phyloP scores from a whole-genome alignment of 2,797 vertebrate species.

The Acanthis flammea region DNA sequence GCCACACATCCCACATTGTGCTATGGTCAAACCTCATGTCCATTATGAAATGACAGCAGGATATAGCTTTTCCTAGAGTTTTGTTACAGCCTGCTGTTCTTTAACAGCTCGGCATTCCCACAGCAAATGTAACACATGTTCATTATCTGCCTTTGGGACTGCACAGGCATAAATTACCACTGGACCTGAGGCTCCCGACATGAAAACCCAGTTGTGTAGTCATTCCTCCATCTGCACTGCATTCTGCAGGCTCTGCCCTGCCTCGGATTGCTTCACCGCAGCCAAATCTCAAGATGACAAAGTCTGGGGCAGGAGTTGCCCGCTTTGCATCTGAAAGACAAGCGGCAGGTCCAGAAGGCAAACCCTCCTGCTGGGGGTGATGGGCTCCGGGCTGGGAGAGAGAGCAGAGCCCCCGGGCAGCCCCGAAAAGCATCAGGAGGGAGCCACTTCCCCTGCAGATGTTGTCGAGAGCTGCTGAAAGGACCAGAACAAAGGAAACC shows the following conservation, averaged over 20 bases:
- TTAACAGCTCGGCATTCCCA: not conserved
- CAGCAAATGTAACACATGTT: not conserved
- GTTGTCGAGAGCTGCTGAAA: not conserved
- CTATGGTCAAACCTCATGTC: not conserved
- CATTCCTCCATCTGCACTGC: not conserved
- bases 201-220: not conserved
- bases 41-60: not conserved
- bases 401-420: not conserved
- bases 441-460: not conserved
- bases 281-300: not conserved
- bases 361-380: not conserved
- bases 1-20: not conserved
- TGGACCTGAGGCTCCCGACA: not conserved
- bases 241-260: not conserved
- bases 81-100: not conserved
- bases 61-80: not conserved
- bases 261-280: not conserved
- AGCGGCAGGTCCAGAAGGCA: not conserved
- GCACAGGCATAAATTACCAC: not conserved
- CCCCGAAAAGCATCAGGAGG: not conserved
- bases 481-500: not conserved
- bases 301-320: not conserved
- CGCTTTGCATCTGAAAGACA: not conserved
- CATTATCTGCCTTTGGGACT: not conserved
- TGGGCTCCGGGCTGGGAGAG: not conserved